Base-by-base conservation (phyloP, 2,797 vertebrate genomes). In the Acrossocheilus wenchowensis region DNA sequence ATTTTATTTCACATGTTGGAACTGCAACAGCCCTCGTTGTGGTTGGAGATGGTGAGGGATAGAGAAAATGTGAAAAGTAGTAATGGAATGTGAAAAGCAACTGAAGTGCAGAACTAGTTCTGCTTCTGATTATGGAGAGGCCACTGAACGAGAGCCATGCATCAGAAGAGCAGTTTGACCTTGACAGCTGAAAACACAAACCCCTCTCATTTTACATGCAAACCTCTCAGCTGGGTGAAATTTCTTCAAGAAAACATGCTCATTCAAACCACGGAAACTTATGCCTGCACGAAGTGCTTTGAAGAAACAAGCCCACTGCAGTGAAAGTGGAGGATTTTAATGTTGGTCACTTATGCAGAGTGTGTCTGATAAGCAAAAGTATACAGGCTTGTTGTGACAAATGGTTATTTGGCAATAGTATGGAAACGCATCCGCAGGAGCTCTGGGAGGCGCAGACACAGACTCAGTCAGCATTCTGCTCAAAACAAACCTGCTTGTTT, bases 191-290 rank as follows among this genome's bases (percentile, higher is more conserved):
- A 68, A 80, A 82, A 84, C 84, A 74, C 84, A 88, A 72, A 43
- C n/a, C 50, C 34, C 77, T 81, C 86, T 87, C 48, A 52, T 81
- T 48, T 87, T 89, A 75, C 71, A 64, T 17, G 21, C 41, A 36
- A 30, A 54, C 36, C 68, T 78, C 74, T 83, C n/a, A 52, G 64
- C 78, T 74, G 78, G 54, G 83, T 52, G 78, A 86, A 81, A 5
- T 23, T 72, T 88, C 78, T 82, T 39, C 81, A 87, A 69, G 64
- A 84, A 79, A 86, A 82, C 87, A 82, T 43, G 74, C 88, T 91
- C 45, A 43, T 50, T 66, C 83, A 89, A 84, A 78, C 90, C 87
- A 68, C 90, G 86, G 90, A 84, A 83, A 88, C 86, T 91, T 88
- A 93, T 90, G 60, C 23, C 19, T 60, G 14, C 6, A 19, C 45